A percentile compares a stretch with the other conserved stretches of the same genome.
These are phyloP conservation scores for Neoscelio sp. DNA, from an alignment of 2,888 invertebrate species.

Conservation along the genomic window DNA sequence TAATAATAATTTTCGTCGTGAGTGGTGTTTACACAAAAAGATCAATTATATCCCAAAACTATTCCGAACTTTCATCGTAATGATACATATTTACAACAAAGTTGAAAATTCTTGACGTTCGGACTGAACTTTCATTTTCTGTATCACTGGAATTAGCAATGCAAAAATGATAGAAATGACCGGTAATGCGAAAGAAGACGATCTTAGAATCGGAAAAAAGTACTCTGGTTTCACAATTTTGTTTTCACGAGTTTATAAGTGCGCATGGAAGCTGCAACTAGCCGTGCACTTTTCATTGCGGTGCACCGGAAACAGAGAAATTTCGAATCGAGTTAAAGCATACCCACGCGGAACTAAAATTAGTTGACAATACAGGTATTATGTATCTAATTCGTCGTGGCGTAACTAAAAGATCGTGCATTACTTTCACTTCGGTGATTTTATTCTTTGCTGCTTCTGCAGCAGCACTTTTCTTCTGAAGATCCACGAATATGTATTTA, in stretches of 20 bases:
- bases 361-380: conserved; percentile 66
- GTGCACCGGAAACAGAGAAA: conserved; percentile 50
- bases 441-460: conserved; percentile 39
- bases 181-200: too few species aligned
- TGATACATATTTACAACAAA: too few species aligned
- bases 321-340: conserved; percentile 58
- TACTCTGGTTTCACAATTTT: not conserved
- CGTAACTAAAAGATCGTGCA: conserved; percentile 65
- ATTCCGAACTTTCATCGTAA: too few species aligned
- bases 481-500: conserved; percentile 24
- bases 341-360: conserved; percentile 63
- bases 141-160: too few species aligned
- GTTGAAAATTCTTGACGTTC: too few species aligned
- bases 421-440: conserved; percentile 64
- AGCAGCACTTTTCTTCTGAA: conserved; percentile 34
- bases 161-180: too few species aligned
- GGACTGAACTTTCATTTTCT: too few species aligned
- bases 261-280: conserved; percentile 24
- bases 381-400: conserved; percentile 64
- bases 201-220: too few species aligned
- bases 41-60: too few species aligned
- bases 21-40: too few species aligned
- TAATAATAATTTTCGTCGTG: too few species aligned
- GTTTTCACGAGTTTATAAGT: too few species aligned
- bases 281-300: conserved; percentile 14